phyloP scores from a whole-genome alignment of 2,888 invertebrate genomes.

The Subacronicta megacephala region DNA sequence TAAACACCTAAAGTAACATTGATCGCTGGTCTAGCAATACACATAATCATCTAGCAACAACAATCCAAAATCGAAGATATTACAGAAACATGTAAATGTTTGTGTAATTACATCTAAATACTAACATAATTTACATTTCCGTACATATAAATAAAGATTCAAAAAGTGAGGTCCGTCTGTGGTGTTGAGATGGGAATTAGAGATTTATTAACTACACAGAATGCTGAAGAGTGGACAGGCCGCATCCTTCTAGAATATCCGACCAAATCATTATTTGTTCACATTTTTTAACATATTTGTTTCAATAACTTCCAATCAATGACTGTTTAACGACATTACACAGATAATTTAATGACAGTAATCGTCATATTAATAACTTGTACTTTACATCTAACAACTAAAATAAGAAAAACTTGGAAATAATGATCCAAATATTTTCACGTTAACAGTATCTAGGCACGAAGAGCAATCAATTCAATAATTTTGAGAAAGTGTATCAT shows the following conservation, averaged over 20 bases:
- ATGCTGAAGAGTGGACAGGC: constrained; percentile 38
- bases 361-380: constrained; percentile 57
- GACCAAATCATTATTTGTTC: constrained; percentile 46
- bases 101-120: constrained; percentile 50
- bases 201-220: constrained; percentile 43
- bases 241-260: constrained; percentile 29
- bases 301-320: constrained; percentile 36
- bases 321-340: constrained; percentile 43
- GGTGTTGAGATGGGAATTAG: constrained; percentile 51
- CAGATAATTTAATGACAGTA: constrained; percentile 37
- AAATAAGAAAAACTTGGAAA: constrained; percentile 45
- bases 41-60: constrained; percentile 39
- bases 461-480: constrained; percentile 26
- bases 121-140: constrained; percentile 50
- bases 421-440: constrained; percentile 28
- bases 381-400: constrained; percentile 60
- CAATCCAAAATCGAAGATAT: constrained; percentile 46
- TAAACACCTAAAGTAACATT: constrained; percentile 11
- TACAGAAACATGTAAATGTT: constrained; percentile 43
- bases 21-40: constrained; percentile 17
- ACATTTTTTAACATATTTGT: constrained; percentile 25
- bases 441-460: constrained; percentile 24
- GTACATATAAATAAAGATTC: constrained; percentile 44
- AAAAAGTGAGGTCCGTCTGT: constrained; percentile 67
- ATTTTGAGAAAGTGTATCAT: constrained; percentile 24